A percentile compares a stretch with the other conserved stretches of the same genome.
phyloP scores from a whole-genome alignment of 2,113 vertebrate genomes.

The Bujurquina vittata region DNA sequence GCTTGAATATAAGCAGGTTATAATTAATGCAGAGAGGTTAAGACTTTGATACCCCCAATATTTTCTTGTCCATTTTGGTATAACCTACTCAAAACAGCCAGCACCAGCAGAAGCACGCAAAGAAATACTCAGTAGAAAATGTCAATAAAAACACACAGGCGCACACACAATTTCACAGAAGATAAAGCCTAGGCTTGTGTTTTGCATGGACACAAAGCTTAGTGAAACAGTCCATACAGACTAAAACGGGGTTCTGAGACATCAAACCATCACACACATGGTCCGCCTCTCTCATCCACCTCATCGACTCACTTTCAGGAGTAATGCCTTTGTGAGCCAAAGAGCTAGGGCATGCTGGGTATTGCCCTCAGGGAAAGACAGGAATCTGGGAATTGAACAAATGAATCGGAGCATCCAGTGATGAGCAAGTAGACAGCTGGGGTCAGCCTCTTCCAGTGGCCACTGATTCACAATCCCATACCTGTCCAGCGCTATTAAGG shows the following conservation, averaged over 20 bases:
- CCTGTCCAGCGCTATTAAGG: slow-evolving; percentile 59
- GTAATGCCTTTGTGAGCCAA: slow-evolving; percentile 45
- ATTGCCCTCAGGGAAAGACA: slow-evolving; percentile 46
- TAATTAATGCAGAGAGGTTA: slow-evolving; percentile 81
- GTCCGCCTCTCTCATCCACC: slow-evolving; percentile 25
- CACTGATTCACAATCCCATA: slow-evolving; percentile 64
- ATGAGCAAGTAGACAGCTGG: slow-evolving; percentile 55
- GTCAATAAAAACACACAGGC: slow-evolving; percentile 18
- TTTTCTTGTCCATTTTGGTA: slow-evolving; percentile 73
- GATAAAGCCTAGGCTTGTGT: slow-evolving; percentile 11
- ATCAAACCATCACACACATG: slow-evolving; percentile 46
- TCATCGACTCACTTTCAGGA: slow-evolving; percentile 34
- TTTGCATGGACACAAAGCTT: slow-evolving; percentile 15
- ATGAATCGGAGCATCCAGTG: slow-evolving; percentile 48
- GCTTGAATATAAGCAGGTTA: slow-evolving; percentile 79
- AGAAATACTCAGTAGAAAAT: slow-evolving; percentile 18
- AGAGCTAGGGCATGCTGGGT: slow-evolving; percentile 46
- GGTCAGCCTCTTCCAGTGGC: slow-evolving; percentile 50
- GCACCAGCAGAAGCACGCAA: slow-evolving; percentile 21
- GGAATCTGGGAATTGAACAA: slow-evolving; percentile 57
- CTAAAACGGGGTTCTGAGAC: slow-evolving; percentile 29
- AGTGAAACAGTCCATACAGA: slow-evolving; percentile 2
- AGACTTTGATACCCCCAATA: slow-evolving; percentile 77
- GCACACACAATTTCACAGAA: not conserved
- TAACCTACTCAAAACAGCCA: slow-evolving; percentile 33